phyloP scores from a whole-genome alignment of 2,797 vertebrate genomes.

The Sardinella longiceps region DNA sequence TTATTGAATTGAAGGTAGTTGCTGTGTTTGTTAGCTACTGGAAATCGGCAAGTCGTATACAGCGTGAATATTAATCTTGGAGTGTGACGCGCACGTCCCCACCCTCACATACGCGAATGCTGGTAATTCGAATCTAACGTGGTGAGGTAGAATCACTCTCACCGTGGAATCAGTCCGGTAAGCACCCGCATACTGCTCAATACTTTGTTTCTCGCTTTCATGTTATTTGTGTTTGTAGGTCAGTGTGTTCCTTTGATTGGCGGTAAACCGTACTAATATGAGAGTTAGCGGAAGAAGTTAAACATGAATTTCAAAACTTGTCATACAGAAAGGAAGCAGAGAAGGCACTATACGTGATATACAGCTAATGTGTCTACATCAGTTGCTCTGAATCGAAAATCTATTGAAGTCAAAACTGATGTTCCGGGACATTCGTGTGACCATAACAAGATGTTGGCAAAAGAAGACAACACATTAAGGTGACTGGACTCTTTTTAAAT shows the following conservation, averaged over 20 bases:
- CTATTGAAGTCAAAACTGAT: too few relatives aligned
- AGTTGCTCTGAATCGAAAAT: not conserved
- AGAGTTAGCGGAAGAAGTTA: not conserved
- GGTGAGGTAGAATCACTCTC: not conserved
- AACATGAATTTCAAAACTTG: not conserved
- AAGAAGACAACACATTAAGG: not conserved
- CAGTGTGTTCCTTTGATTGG: not conserved
- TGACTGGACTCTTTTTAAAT: not conserved
- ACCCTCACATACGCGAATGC: not conserved
- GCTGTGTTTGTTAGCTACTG: not conserved
- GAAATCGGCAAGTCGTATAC: not conserved
- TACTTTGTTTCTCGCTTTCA: not conserved
- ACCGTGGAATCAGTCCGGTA: not conserved
- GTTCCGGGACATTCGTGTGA: not conserved
- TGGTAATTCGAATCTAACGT: constrained; percentile 1
- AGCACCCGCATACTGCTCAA: not conserved
- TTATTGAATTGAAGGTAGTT: not conserved
- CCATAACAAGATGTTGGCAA: not conserved
- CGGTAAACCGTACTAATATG: not conserved
- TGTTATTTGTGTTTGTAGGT: not conserved
- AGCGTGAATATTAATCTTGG: not conserved
- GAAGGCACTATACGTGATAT: not conserved
- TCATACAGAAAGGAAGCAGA: not conserved
- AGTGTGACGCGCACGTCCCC: not conserved
- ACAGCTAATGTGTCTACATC: not conserved